phyloP scores from a whole-genome alignment of 2,888 invertebrate genomes.

The Lithophane semibrunnea region DNA sequence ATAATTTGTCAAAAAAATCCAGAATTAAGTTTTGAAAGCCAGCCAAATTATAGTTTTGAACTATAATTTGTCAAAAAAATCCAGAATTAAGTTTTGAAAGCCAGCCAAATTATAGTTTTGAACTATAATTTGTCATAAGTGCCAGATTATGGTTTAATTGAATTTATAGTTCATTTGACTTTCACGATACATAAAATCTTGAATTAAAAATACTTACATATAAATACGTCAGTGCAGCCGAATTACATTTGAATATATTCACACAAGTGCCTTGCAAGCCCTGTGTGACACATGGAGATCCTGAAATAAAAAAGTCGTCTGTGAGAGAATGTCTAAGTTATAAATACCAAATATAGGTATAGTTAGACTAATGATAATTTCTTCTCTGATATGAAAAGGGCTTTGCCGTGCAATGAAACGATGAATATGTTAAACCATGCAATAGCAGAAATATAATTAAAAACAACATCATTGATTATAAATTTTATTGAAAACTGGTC shows the following conservation, averaged over 20 bases:
- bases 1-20: too few relatives aligned
- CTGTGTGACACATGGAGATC: slow-evolving; percentile 29
- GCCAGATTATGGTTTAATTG: not conserved
- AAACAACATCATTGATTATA: not conserved
- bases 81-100: too few relatives aligned
- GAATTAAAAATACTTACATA: slow-evolving; percentile 37
- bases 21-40: too few relatives aligned
- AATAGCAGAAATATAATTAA: not conserved
- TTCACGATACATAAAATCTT: not conserved
- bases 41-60: too few relatives aligned
- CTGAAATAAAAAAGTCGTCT: slow-evolving; percentile 26
- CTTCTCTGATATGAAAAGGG: not conserved
- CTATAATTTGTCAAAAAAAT: too few relatives aligned
- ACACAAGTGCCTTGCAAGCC: slow-evolving; percentile 44
- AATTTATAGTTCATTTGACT: not conserved
- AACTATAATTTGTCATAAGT: too few relatives aligned
- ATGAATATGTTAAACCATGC: not conserved
- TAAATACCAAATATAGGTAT: too few relatives aligned
- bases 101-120: too few relatives aligned
- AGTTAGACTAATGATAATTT: not conserved
- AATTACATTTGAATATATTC: slow-evolving; percentile 43
- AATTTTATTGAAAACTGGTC: slow-evolving; percentile 7
- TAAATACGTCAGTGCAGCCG: slow-evolving; percentile 47
- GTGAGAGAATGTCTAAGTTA: not conserved
- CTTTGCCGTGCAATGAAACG: not conserved